A percentile compares a stretch with the other conserved stretches of the same genome.
Conservation (phyloP, 1,140 invertebrate species). For the Chrysomallon squamiferum region DNA sequence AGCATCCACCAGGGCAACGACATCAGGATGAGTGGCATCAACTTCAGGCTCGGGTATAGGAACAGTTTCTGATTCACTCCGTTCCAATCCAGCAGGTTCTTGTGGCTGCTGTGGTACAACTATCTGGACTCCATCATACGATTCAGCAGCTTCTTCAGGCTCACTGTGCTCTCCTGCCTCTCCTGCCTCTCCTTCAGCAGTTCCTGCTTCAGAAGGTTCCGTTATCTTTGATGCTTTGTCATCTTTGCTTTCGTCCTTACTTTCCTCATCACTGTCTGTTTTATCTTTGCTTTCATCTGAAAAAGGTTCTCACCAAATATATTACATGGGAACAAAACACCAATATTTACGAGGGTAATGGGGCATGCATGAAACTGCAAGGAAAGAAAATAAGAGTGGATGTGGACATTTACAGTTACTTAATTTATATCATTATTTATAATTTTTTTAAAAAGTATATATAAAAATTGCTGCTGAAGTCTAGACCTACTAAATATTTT, state of each 20-base stretch:
- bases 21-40: constrained; percentile 58
- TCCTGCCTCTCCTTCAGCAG: constrained; percentile 20
- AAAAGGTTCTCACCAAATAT: too few species aligned
- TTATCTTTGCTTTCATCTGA: too few species aligned
- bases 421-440: too few species aligned
- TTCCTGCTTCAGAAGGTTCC: not conserved
- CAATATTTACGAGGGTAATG: too few species aligned
- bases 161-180: constrained; percentile 24
- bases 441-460: too few species aligned
- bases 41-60: constrained; percentile 30
- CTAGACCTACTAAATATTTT: too few species aligned
- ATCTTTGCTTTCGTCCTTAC: constrained; percentile 1
- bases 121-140: constrained; percentile 21
- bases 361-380: too few species aligned
- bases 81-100: constrained; percentile 3
- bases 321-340: too few species aligned
- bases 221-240: not conserved
- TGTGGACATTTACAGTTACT: too few species aligned
- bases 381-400: too few species aligned
- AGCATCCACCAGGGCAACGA: constrained; percentile 50
- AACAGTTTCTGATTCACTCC: not conserved
- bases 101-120: constrained; percentile 9
- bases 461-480: too few species aligned
- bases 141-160: constrained; percentile 14
- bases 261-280: not conserved